Conservation (phyloP, 2,113 vertebrate genomes). For the Vulpes lagopus region DNA sequence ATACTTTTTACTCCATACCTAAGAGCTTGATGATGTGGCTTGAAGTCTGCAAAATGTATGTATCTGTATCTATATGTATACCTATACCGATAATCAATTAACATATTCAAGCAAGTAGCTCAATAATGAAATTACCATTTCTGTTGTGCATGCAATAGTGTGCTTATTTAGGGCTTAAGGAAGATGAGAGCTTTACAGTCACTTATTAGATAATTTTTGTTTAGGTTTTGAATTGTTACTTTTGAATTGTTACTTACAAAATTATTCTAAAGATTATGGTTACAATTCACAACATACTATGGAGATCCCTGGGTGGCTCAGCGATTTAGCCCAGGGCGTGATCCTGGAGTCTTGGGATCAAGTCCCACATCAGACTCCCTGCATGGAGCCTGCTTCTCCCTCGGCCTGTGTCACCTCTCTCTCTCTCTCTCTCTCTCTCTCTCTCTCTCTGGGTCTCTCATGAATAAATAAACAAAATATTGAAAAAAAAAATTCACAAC, state of each 20-base stretch:
- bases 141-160: not conserved
- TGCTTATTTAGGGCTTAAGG: not conserved
- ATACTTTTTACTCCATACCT: not conserved
- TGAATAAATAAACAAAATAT: too few relatives aligned
- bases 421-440: too few relatives aligned
- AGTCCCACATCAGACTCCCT: too few relatives aligned
- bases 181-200: not conserved
- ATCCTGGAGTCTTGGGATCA: too few relatives aligned
- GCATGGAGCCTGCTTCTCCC: too few relatives aligned
- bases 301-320: too few relatives aligned
- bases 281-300: not conserved
- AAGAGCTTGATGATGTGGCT: not conserved
- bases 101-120: not conserved
- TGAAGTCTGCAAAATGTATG: not conserved
- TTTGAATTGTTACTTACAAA: constrained; percentile 51
- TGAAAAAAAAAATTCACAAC: not conserved
- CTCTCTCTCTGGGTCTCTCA: too few relatives aligned
- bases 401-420: too few relatives aligned
- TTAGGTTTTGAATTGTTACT: not conserved
- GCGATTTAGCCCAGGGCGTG: too few relatives aligned
- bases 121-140: not conserved
- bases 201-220: constrained; percentile 18
- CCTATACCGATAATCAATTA: constrained; percentile 13
- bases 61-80: not conserved
- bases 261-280: not conserved